A percentile compares a stretch with the other conserved stretches of the same genome.
Evolutionary conservation across 1,140 invertebrate genomes (phyloP).

Genomic region (Euura lappo): DNA sequence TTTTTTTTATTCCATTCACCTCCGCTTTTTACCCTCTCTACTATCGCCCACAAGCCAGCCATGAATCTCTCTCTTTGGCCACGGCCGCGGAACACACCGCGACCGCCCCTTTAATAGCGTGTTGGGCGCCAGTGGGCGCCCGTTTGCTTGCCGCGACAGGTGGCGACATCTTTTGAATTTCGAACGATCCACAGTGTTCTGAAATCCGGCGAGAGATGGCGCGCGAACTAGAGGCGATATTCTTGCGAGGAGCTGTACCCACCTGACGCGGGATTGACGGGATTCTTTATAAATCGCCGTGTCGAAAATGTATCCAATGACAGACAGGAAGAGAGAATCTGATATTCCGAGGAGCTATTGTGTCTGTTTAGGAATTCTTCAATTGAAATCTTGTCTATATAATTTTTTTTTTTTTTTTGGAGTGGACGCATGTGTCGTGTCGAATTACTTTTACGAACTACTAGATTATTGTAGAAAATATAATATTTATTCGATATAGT

Average conservation of each 20-base stretch:
- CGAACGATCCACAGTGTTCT: too few species aligned
- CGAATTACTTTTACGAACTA: too few species aligned
- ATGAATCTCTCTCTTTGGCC: slow-evolving; percentile 50
- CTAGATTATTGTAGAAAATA: too few species aligned
- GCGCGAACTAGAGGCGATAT: too few species aligned
- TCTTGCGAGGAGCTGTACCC: too few species aligned
- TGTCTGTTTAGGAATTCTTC: not conserved
- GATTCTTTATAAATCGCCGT: too few species aligned
- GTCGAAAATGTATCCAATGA: not conserved
- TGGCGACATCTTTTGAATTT: not conserved
- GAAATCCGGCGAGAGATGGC: too few species aligned
- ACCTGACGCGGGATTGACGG: too few species aligned
- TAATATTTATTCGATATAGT: too few species aligned
- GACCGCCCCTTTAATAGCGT: slow-evolving; percentile 58
- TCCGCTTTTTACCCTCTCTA: slow-evolving; percentile 18
- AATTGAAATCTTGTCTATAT: too few species aligned
- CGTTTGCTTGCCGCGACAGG: not conserved
- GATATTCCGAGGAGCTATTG: not conserved
- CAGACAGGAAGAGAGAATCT: not conserved
- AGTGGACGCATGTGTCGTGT: too few species aligned
- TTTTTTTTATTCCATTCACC: slow-evolving; percentile 14
- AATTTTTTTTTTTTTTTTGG: too few species aligned
- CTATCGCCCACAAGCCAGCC: slow-evolving; percentile 43
- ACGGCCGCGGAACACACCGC: slow-evolving; percentile 36
- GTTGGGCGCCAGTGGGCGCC: slow-evolving; percentile 21